A percentile compares a stretch with the other conserved stretches of the same genome.
These are phyloP conservation scores for Tetraneura akinire DNA, from an alignment of 1,140 invertebrate species.

Conservation along the genomic window DNA sequence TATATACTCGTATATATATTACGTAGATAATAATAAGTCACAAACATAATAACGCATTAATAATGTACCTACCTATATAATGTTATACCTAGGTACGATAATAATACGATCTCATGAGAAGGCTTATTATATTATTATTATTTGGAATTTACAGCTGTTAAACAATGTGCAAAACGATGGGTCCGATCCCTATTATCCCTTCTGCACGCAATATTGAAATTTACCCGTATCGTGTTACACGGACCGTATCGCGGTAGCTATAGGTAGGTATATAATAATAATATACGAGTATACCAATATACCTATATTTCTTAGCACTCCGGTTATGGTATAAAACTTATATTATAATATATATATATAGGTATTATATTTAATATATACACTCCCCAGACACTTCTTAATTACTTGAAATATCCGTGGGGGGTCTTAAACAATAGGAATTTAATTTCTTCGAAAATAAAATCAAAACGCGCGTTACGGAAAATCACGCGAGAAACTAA, in stretches of 20 bases:
- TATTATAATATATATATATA: background rate
- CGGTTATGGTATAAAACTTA: background rate
- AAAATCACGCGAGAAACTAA: background rate
- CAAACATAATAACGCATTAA: no score
- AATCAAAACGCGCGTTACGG: background rate
- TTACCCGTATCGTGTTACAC: constrained; percentile 11
- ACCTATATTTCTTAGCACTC: background rate
- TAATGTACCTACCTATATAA: no score
- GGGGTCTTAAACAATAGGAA: constrained; percentile 33
- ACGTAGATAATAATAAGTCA: no score
- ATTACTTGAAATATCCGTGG: constrained; percentile 27
- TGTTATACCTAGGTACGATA: background rate
- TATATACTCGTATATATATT: no score
- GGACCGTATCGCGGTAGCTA: background rate
- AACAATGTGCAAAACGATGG: background rate
- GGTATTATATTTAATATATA: background rate
- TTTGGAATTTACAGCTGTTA: background rate
- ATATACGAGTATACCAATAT: no score
- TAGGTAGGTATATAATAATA: no score
- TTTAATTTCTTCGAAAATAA: background rate
- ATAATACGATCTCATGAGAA: background rate
- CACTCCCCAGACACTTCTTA: constrained; percentile 23
- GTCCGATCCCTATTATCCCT: background rate
- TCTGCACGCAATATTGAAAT: constrained; percentile 15
- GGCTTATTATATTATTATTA: background rate